Percentiles rank a stretch among this genome's conserved stretches.
Evolutionary conservation across 2,888 invertebrate genomes (phyloP).

Genomic region (Congeria kusceri): DNA sequence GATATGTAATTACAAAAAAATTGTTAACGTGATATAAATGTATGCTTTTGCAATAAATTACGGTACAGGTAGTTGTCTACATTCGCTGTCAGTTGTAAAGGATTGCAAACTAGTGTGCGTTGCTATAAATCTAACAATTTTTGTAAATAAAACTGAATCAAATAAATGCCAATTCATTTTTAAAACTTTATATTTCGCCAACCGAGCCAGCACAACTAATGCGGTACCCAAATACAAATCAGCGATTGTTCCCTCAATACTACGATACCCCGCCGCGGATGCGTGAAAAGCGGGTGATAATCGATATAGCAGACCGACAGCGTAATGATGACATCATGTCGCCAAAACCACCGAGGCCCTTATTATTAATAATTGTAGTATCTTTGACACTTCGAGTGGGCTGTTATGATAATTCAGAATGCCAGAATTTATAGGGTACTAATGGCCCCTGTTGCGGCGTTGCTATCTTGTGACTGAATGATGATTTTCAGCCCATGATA

Average conservation of each 20-base stretch:
- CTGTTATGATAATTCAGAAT: constrained; percentile 4
- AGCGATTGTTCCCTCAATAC: neutral
- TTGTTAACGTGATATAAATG: too few relatives aligned
- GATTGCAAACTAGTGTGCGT: too few relatives aligned
- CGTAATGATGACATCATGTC: constrained; percentile 1
- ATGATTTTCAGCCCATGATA: too few relatives aligned
- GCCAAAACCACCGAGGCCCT: neutral
- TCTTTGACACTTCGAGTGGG: constrained; percentile 30
- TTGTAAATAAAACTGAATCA: too few relatives aligned
- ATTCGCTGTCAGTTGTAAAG: too few relatives aligned
- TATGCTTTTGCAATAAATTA: too few relatives aligned
- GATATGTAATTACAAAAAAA: too few relatives aligned
- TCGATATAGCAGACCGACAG: neutral
- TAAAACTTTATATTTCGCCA: too few relatives aligned
- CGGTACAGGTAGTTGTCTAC: too few relatives aligned
- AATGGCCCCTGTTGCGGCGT: neutral
- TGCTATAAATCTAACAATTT: too few relatives aligned
- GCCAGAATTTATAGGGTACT: neutral
- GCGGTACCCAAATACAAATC: neutral
- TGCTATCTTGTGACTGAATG: constrained; percentile 3
- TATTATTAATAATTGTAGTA: constrained; percentile 24
- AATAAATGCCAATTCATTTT: too few relatives aligned
- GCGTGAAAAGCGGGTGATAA: too few relatives aligned
- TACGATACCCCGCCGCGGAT: neutral
- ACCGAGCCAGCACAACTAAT: neutral